Conservation (phyloP, 2,797 vertebrate genomes). For the Coendou prehensilis region DNA sequence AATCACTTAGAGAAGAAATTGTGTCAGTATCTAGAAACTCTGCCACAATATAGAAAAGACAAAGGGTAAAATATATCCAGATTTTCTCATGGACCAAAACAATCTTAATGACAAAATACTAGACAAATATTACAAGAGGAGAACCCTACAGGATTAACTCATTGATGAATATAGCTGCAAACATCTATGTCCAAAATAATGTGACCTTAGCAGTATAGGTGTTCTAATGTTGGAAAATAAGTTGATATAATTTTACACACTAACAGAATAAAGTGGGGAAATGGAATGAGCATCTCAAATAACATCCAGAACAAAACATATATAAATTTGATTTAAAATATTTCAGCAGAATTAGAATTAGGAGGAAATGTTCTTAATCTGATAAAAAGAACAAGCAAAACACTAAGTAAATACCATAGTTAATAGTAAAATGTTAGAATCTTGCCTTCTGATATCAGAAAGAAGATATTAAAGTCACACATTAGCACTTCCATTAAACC, state of each 20-base stretch:
- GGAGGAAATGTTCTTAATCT: background rate
- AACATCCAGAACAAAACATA: background rate
- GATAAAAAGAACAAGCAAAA: background rate
- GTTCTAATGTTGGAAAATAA: background rate
- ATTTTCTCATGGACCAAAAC: background rate
- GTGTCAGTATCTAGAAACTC: background rate
- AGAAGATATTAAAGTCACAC: background rate
- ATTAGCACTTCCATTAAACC: background rate
- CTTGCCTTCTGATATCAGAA: background rate
- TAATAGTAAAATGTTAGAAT: background rate
- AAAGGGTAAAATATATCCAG: background rate
- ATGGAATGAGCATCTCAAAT: background rate
- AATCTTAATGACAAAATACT: constrained; percentile 21
- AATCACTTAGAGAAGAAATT: background rate
- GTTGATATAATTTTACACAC: background rate
- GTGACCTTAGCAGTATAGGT: background rate
- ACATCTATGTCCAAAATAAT: background rate
- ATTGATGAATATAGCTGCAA: background rate
- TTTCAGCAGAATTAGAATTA: background rate
- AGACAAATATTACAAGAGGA: background rate
- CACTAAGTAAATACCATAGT: background rate
- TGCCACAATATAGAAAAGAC: background rate
- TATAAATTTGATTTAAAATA: background rate
- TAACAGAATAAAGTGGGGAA: background rate
- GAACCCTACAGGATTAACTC: background rate